Base-by-base conservation (phyloP, 2,113 vertebrate species). In the Procavia capensis region DNA sequence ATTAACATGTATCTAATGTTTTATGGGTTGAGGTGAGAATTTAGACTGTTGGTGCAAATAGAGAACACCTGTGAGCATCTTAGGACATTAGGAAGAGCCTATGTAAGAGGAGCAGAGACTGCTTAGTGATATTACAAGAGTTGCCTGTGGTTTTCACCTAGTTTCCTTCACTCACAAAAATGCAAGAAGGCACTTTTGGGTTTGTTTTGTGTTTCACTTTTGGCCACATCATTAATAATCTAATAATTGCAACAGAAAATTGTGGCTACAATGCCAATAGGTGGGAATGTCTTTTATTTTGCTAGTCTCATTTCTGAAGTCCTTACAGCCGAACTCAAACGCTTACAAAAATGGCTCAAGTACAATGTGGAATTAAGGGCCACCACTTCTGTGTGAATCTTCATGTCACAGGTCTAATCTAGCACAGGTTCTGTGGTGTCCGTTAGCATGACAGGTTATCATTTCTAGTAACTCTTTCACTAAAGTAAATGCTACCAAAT, bases 271-370 rank as follows among this genome's bases (percentile, higher is more conserved):
- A 75, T 54, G 94, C 80, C 61, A 89, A 47, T 85, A 94, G 76
- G 25, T 81, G 39, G 2, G 45, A 92, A 14, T 72, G 85, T 96
- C 94, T 70, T 20, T 29, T 66, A 74, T 81, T 92, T 90, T 86
- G 25, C 41, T 88, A 78, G 64, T 91, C 47, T 91, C 88, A n/a
- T 97, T 96, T 97, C 61, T 96, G 97, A 97, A 94, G 84, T 66
- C 76, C 81, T 96, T 81, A 34, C 17, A 90, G 61, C 89, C 70
- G 11, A 87, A 87, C 31, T 2, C 91, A 83, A 86, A 95, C 6
- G 84, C 81, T 95, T 79, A 87, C 24, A 50, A 88, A 63, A 95
- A 78, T 24, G 29, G 41, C 88, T 34, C 96, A 94, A 96, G 22
- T 17, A 76, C 11, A 94, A 78, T 24, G 43, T 78, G 90, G 96